Base-by-base conservation (phyloP, 2,113 vertebrate species). In the Channa maculata region DNA sequence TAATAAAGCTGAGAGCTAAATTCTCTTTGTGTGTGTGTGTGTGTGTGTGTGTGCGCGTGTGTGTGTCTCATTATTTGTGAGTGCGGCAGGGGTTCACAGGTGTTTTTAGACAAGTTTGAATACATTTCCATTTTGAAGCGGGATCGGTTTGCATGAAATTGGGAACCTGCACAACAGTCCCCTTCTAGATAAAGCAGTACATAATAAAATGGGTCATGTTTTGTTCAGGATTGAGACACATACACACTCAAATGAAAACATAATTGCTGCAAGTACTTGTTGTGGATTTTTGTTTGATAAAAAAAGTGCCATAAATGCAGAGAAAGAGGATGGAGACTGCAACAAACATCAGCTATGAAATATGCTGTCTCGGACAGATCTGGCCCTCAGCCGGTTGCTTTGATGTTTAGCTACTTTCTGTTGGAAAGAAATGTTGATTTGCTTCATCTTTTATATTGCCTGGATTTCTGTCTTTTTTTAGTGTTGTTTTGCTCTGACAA, bases 71-170 rank as follows among this genome's bases (percentile, higher is more conserved):
- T 24, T 39, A 11, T 51, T n/a, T 64, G 61, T 70, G 51, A 65
- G 67, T 70, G 49, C 61, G 52, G 70, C 59, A 67, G 43, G 57
- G 81, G 70, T 91, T 91, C 91, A 90, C 89, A 90, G 87, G 91
- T 92, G 89, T 88, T 90, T 77, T 83, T 73, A 90, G 89, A 88
- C 65, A 54, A 88, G 71, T 79, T 68, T 67, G 88, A 92, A 92
- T 92, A 91, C 46, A 89, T 91, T 92, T 93, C 71, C 82, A 91
- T 91, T 87, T 91, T 89, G 87, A 88, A 87, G 68, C 52, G 57
- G 79, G 77, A 85, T 85, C 59, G 33, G 78, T 75, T 84, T 91
- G 85, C 83, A 89, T 88, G 85, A 79, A 80, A 92, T 79, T 75
- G 79, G 77, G 54, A 73, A 83, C 90, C 85, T 75, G 86, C 84